Base-by-base conservation (phyloP, 2,797 vertebrate genomes). In the Cirrhinus molitorella region DNA sequence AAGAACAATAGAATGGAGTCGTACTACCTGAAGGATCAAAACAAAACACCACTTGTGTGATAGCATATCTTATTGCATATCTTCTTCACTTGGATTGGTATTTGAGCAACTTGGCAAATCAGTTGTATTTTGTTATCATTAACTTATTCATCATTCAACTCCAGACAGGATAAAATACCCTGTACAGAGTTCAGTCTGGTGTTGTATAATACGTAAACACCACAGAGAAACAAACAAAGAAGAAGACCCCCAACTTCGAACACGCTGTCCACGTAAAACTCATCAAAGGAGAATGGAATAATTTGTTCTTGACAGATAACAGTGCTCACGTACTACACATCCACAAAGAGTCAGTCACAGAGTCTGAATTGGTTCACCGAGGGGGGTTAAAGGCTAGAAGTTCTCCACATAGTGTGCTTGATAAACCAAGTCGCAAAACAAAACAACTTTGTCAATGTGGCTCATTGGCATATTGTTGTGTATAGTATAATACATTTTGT, bases 121-220 rank as follows among this genome's bases (percentile, higher is more conserved):
- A 70, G 47, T 47, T 77, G 13, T 19, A 65, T 57, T 77, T 81
- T 68, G 72, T 83, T 77, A 83, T 76, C 51, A 68, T 83, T 61
- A 77, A 77, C 81, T 68, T 67, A 23, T 49, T 49, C 80, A 61
- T 53, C 43, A 83, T 75, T 77, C 25, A 68, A n/a, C 61, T 47
- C 49, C 31, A 53, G 12, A 74, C 31, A 51, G 14, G 19, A 81
- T 37, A 51, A 61, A 34, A 59, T 53, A 21, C 21, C 5, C 34
- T 83, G 63, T 81, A 63, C 81, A 85, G 74, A 87, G 79, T 82
- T 85, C 81, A 87, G 21, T 55, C 76, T 78, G 45, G 13, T 79
- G 25, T 57, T 68, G 81, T 79, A 81, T 72, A 75, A 87, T 73
- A 57, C 78, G 79, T 84, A 81, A 68, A 70, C 71, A 83, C 16